Evolutionary conservation across 2,113 vertebrate species (phyloP).

Genomic region (Tilapia sparmanii): DNA sequence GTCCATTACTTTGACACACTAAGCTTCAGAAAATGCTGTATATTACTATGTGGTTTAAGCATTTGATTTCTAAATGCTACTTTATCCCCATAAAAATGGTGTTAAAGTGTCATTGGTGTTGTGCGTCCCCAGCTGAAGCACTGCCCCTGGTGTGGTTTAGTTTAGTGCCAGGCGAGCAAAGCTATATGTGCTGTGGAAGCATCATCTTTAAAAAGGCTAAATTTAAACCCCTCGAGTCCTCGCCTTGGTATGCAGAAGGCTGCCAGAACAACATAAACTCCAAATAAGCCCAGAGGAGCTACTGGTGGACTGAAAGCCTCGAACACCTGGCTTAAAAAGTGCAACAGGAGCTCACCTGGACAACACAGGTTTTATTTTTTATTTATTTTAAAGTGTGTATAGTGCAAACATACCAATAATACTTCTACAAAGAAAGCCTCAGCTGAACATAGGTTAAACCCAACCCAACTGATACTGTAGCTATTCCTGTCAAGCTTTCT

Average conservation of each 20-base stretch:
- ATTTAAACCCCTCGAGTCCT: slow-evolving; percentile 69
- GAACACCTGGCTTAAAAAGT: slow-evolving; percentile 19
- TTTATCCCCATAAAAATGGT: slow-evolving; percentile 64
- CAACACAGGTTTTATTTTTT: neutral
- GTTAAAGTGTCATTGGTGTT: slow-evolving; percentile 54
- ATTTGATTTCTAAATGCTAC: slow-evolving; percentile 36
- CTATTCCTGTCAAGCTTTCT: neutral
- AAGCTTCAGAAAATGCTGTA: slow-evolving; percentile 18
- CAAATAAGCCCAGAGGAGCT: slow-evolving; percentile 66
- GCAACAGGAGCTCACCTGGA: slow-evolving; percentile 12
- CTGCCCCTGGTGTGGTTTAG: slow-evolving; percentile 26
- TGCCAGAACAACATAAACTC: slow-evolving; percentile 72
- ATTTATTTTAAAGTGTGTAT: neutral
- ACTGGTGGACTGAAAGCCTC: neutral
- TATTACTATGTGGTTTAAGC: slow-evolving; percentile 14
- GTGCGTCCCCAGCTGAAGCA: slow-evolving; percentile 36
- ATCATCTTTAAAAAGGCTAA: slow-evolving; percentile 77
- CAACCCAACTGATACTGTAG: neutral
- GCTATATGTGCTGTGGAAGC: slow-evolving; percentile 68
- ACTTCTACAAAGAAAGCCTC: neutral
- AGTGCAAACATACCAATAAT: neutral
- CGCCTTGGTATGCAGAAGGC: slow-evolving; percentile 61
- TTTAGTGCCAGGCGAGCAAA: slow-evolving; percentile 53
- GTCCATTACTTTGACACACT: slow-evolving; percentile 3
- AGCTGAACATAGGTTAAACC: neutral